Evolutionary conservation across 2,113 vertebrate species (phyloP).

Genomic region (Psammodynastes pulverulentus): DNA sequence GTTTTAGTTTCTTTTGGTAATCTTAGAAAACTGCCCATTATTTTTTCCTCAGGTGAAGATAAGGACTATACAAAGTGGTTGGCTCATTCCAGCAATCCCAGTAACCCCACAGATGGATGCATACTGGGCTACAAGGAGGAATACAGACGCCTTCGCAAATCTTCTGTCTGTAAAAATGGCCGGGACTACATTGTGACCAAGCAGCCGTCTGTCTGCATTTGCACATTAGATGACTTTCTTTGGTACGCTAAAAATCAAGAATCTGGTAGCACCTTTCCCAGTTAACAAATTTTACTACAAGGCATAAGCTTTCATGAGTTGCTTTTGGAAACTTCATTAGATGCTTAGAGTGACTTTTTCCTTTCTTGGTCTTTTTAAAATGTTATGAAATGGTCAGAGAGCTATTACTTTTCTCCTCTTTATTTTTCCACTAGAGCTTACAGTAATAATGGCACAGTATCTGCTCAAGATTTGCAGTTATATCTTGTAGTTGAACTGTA

Average conservation of each 20-base stretch:
- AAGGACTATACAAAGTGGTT: constrained; percentile 87
- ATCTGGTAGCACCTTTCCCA: background rate
- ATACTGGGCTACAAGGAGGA: constrained; percentile 89
- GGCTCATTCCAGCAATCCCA: constrained; percentile 83
- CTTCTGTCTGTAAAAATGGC: constrained; percentile 86
- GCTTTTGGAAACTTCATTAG: background rate
- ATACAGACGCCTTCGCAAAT: constrained; percentile 83
- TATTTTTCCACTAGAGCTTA: background rate
- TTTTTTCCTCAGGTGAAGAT: constrained; percentile 71
- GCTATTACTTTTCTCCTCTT: background rate
- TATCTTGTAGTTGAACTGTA: background rate
- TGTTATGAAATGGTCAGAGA: background rate
- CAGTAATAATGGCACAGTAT: background rate
- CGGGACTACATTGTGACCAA: constrained; percentile 78
- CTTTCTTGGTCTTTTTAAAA: background rate
- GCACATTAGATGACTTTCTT: constrained; percentile 86
- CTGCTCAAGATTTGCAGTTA: background rate
- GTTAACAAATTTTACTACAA: background rate
- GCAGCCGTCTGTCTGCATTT: constrained; percentile 78
- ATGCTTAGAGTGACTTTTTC: background rate
- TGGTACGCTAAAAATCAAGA: constrained; percentile 71
- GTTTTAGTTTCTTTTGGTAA: background rate
- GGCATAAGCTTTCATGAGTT: background rate
- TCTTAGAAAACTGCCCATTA: background rate
- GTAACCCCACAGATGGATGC: constrained; percentile 80